phyloP scores from a whole-genome alignment of 2,888 invertebrate species.

The Parascotia fuliginaria region DNA sequence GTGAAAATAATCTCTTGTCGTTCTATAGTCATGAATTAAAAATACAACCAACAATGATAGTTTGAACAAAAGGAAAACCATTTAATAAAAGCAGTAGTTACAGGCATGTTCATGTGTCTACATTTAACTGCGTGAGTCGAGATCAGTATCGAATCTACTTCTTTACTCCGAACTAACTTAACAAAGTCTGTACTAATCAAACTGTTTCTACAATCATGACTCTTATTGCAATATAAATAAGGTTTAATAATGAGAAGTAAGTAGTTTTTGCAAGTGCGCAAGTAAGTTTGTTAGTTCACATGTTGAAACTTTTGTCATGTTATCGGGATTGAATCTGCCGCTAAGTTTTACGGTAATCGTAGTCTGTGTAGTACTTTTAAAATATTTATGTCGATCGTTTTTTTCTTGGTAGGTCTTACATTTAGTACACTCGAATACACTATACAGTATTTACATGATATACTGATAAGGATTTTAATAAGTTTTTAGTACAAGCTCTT shows the following conservation, averaged over 20 bases:
- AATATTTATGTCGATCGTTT: conserved; percentile 63
- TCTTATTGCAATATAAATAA: conserved; percentile 9
- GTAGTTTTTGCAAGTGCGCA: conserved; percentile 13
- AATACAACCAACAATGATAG: conserved; percentile 39
- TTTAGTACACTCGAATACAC: conserved; percentile 39
- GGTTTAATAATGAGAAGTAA: conserved; percentile 13
- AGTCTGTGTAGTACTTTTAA: conserved; percentile 53
- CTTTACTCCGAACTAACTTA: conserved; percentile 53
- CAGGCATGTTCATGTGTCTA: conserved; percentile 62
- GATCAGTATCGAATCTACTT: conserved; percentile 68
- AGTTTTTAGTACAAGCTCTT: conserved; percentile 17
- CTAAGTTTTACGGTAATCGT: conserved; percentile 77
- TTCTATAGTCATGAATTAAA: conserved; percentile 33
- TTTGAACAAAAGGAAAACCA: conserved; percentile 40
- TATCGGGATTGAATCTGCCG: conserved; percentile 72
- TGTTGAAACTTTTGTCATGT: conserved; percentile 73
- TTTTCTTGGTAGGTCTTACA: conserved; percentile 48
- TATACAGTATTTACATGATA: conserved; percentile 38
- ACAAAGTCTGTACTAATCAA: conserved; percentile 3
- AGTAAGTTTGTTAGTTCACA: conserved; percentile 40
- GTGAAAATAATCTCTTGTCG: conserved; percentile 1
- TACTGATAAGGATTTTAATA: conserved; percentile 28
- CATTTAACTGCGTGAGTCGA: conserved; percentile 59
- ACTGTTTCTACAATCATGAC: background rate
- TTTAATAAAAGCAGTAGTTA: conserved; percentile 65